Conservation (phyloP, 2,888 invertebrate genomes). For the Eilema griseolum region DNA sequence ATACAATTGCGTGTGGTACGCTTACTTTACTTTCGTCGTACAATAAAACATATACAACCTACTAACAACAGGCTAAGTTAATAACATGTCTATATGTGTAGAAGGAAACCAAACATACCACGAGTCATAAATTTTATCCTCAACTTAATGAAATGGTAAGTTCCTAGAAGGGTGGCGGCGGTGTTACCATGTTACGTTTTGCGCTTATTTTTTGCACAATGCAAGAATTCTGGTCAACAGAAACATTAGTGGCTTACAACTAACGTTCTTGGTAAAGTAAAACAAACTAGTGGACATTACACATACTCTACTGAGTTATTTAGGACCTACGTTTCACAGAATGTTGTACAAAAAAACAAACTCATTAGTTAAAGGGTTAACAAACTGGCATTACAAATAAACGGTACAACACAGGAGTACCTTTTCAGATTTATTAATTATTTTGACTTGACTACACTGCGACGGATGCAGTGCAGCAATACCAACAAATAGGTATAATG, state of each 20-base stretch:
- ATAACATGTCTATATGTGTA: background rate
- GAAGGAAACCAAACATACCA: background rate
- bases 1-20: too few relatives aligned
- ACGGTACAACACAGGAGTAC: background rate
- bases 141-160: constrained; percentile 20
- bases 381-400: background rate
- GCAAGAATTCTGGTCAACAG: background rate
- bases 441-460: background rate
- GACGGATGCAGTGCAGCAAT: constrained; percentile 1
- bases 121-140: background rate
- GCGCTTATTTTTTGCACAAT: background rate
- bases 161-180: constrained; percentile 1
- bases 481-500: background rate
- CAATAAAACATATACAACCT: background rate
- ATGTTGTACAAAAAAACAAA: background rate
- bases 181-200: background rate
- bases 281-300: constrained; percentile 16
- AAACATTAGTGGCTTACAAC: background rate
- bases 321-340: constrained; percentile 31
- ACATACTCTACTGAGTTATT: constrained; percentile 22
- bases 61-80: background rate
- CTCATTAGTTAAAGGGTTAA: background rate
- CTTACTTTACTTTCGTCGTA: background rate
- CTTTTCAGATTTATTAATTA: background rate
- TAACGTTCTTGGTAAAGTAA: background rate